Percentiles rank a stretch among this genome's conserved stretches.
Conservation (phyloP, 2,797 vertebrate species). For the Labeo calbasu region DNA sequence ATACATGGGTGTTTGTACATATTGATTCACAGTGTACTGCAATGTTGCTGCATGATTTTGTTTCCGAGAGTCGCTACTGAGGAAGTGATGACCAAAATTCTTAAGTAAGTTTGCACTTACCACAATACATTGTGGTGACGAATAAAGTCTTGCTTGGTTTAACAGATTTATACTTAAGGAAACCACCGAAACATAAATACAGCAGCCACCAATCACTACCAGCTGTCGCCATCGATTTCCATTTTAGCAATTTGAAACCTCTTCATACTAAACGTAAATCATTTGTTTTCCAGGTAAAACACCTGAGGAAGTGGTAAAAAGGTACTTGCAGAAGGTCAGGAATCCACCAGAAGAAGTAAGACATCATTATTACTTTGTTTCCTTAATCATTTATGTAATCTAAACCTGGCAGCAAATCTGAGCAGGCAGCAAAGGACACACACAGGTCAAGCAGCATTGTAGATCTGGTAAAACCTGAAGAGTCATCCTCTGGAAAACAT, state of each 20-base stretch:
- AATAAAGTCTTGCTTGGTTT: not conserved
- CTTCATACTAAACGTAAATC: not conserved
- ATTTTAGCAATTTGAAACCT: not conserved
- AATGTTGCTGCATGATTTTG: not conserved
- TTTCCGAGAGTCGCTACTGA: not conserved
- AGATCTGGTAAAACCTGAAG: not conserved
- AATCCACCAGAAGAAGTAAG: conserved; percentile 89
- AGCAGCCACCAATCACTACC: not conserved
- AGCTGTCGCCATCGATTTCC: not conserved
- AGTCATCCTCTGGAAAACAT: not conserved
- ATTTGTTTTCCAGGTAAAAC: conserved; percentile 82
- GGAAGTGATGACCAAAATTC: no score
- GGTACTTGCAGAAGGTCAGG: conserved; percentile 92
- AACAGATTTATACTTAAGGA: conserved; percentile 73
- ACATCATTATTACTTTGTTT: not conserved
- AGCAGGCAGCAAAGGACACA: not conserved
- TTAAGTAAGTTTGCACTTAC: not conserved
- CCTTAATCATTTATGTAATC: not conserved
- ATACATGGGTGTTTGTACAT: not conserved
- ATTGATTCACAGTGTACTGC: not conserved
- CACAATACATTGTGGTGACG: not conserved
- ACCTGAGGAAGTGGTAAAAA: conserved; percentile 92
- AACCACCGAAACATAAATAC: conserved; percentile 70
- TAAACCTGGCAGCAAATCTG: not conserved
- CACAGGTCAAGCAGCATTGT: not conserved